A percentile compares a stretch with the other conserved stretches of the same genome.
Conservation (phyloP, 1,140 invertebrate species). For the Pararge aegeria region DNA sequence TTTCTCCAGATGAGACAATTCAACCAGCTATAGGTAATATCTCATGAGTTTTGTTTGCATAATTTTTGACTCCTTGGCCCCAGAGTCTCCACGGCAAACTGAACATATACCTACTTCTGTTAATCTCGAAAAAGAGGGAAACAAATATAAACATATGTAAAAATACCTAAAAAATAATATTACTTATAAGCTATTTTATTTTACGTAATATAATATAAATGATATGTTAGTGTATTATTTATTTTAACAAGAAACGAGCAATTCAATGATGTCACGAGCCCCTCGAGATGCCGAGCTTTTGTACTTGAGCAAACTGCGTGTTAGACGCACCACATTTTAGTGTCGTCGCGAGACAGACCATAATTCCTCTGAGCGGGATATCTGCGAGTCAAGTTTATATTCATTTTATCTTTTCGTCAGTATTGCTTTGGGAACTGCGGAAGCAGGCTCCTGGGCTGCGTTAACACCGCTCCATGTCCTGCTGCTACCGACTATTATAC, state of each 20-base stretch:
- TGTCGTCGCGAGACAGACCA: conserved; percentile 70
- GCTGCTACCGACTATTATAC: conserved; percentile 56
- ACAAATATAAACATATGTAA: too few species aligned
- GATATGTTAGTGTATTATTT: too few species aligned
- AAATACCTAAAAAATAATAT: too few species aligned
- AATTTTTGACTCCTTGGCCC: too few species aligned
- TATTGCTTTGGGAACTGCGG: conserved; percentile 68
- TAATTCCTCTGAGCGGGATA: conserved; percentile 71
- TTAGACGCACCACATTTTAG: conserved; percentile 55
- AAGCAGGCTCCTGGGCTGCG: conserved; percentile 72
- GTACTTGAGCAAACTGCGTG: conserved; percentile 47
- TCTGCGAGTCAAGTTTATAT: conserved; percentile 75
- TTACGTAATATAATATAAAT: too few species aligned
- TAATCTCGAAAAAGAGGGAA: too few species aligned
- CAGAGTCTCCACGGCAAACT: too few species aligned
- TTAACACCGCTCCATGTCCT: conserved; percentile 59
- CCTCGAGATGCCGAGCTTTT: neutral
- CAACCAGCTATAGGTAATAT: too few species aligned
- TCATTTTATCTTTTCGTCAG: conserved; percentile 77
- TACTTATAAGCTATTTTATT: too few species aligned
- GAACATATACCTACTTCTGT: too few species aligned
- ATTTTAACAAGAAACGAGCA: conserved; percentile 2
- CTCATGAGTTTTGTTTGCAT: too few species aligned
- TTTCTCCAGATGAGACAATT: too few species aligned
- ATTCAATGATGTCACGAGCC: conserved; percentile 7